Percentiles rank a stretch among this genome's conserved stretches.
phyloP scores from a whole-genome alignment of 2,797 vertebrate species.

The Manis javanica region DNA sequence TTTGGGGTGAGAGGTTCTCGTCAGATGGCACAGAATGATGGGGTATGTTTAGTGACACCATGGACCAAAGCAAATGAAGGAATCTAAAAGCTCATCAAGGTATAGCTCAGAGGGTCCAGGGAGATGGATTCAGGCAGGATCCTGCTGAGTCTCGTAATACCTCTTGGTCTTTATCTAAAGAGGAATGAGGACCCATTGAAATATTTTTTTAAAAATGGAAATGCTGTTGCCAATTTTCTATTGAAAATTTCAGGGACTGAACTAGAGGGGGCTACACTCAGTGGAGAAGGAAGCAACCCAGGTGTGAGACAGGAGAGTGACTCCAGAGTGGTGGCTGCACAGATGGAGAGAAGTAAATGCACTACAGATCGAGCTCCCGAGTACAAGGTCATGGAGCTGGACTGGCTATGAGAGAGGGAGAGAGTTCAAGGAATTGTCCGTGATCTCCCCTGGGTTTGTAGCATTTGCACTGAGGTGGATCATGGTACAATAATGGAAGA shows the following conservation, averaged over 20 bases:
- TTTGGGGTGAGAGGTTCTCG: not conserved
- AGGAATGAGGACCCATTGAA: not conserved
- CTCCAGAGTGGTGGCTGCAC: not conserved
- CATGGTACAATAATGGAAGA: not conserved
- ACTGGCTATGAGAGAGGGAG: not conserved
- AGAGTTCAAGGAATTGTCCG: not conserved
- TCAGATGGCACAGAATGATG: not conserved
- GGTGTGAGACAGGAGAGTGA: not conserved
- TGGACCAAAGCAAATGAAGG: not conserved
- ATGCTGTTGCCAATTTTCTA: not conserved
- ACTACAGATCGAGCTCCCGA: not conserved
- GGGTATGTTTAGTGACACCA: not conserved
- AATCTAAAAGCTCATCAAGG: not conserved
- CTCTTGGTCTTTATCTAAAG: not conserved
- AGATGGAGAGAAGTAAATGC: not conserved
- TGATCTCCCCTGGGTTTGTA: not conserved
- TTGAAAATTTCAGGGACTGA: slow-evolving; percentile 19
- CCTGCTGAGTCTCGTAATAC: not conserved
- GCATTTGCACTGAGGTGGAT: not conserved
- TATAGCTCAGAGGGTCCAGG: not conserved
- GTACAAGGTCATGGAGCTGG: not conserved
- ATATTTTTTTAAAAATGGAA: not conserved
- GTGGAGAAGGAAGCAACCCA: not conserved
- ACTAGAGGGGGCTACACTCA: not conserved
- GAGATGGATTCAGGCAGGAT: not conserved